Percentiles rank a stretch among this genome's conserved stretches.
phyloP scores from a whole-genome alignment of 2,888 invertebrate species.

The Hydroisotoma schaefferi region DNA sequence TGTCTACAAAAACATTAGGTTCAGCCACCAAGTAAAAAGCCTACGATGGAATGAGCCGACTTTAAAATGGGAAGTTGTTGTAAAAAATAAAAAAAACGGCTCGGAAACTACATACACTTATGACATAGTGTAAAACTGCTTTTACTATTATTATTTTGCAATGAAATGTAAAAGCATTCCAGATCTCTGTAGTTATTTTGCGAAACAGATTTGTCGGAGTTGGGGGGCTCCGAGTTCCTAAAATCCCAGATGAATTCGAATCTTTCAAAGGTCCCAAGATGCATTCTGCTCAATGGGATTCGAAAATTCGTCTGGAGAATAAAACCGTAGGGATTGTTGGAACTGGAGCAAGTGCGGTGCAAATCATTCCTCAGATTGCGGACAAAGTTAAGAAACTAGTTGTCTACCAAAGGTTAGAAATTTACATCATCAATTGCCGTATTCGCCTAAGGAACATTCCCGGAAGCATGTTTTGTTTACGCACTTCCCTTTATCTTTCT shows the following conservation, averaged over 20 bases:
- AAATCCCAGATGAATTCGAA: slow-evolving; percentile 28
- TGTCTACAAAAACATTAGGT: slow-evolving; percentile 32
- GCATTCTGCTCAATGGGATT: slow-evolving; percentile 41
- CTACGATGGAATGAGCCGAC: slow-evolving; percentile 27
- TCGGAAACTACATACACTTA: not conserved
- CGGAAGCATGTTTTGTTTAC: not conserved
- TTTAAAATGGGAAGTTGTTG: slow-evolving; percentile 25
- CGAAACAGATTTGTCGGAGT: slow-evolving; percentile 22
- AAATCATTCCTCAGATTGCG: slow-evolving; percentile 39
- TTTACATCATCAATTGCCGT: too few species aligned
- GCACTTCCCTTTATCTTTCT: too few species aligned
- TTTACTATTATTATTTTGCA: not conserved
- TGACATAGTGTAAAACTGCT: slow-evolving; percentile 32
- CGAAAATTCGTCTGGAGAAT: slow-evolving; percentile 20
- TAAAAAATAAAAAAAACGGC: slow-evolving; percentile 2
- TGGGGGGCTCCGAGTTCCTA: slow-evolving; percentile 27
- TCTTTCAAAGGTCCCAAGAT: slow-evolving; percentile 25
- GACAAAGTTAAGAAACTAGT: slow-evolving; percentile 33
- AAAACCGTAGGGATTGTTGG: slow-evolving; percentile 40
- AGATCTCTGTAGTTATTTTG: not conserved
- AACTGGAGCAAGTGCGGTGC: slow-evolving; percentile 39
- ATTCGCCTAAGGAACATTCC: too few species aligned
- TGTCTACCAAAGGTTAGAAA: slow-evolving; percentile 30
- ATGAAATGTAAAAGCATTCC: not conserved
- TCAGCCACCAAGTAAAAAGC: slow-evolving; percentile 22